phyloP scores from a whole-genome alignment of 2,113 vertebrate species.

The Thamnophis sirtalis region DNA sequence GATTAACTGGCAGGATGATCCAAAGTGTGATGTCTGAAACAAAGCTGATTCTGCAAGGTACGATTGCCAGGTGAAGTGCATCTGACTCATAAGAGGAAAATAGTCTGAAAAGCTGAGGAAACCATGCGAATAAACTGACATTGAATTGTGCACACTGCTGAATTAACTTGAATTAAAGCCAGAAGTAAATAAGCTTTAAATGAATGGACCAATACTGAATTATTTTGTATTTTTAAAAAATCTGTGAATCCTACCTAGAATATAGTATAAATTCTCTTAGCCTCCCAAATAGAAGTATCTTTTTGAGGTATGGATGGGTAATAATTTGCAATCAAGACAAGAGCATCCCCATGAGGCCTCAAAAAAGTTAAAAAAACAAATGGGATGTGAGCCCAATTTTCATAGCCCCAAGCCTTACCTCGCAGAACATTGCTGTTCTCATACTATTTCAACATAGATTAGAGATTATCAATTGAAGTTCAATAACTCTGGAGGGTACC shows the following conservation, averaged over 20 bases:
- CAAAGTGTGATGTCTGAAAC: neutral
- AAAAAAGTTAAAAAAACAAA: neutral
- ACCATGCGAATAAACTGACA: neutral
- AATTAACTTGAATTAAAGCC: neutral
- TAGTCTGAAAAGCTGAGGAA: neutral
- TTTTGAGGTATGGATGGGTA: neutral
- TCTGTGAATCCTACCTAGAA: neutral
- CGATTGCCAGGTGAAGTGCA: neutral
- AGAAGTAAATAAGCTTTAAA: neutral
- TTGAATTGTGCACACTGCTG: neutral
- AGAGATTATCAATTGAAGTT: neutral
- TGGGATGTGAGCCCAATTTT: neutral
- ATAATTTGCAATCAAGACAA: neutral
- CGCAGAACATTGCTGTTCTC: neutral
- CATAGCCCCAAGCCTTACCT: neutral
- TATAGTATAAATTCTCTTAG: neutral
- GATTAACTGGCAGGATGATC: neutral
- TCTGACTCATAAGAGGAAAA: neutral
- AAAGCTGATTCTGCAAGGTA: constrained; percentile 5
- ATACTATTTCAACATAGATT: neutral
- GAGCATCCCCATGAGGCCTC: neutral
- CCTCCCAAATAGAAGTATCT: neutral
- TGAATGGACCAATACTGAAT: neutral
- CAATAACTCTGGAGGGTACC: neutral
- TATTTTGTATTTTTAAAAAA: neutral